phyloP scores from a whole-genome alignment of 2,888 invertebrate genomes.

The Drosophila prostipennis region DNA sequence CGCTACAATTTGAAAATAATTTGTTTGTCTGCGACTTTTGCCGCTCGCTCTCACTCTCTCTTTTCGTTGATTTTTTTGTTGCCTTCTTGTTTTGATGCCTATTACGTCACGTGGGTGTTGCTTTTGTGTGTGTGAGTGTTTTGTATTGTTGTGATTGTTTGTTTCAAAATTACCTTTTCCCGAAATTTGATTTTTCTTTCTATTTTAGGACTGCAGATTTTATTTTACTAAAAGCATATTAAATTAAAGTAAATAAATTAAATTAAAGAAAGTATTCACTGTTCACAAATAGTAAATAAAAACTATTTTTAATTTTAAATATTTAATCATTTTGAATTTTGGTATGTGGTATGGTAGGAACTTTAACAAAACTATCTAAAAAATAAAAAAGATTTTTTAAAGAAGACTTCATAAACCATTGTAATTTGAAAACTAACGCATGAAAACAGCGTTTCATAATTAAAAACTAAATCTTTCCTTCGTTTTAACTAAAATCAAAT shows the following conservation, averaged over 20 bases:
- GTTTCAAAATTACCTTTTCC: constrained; percentile 12
- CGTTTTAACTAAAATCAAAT: constrained; percentile 8
- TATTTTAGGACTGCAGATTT: too few species aligned
- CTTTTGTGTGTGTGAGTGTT: constrained; percentile 11
- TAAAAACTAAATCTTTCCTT: neutral
- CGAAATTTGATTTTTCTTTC: too few species aligned
- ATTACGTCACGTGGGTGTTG: constrained; percentile 67
- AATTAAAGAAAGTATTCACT: too few species aligned
- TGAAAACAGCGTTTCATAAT: neutral
- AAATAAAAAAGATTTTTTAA: too few species aligned
- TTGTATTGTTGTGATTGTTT: constrained; percentile 23
- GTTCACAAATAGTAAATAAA: too few species aligned
- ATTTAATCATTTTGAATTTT: too few species aligned
- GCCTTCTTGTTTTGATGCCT: constrained; percentile 44
- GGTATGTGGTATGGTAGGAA: too few species aligned
- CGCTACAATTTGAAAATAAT: constrained; percentile 68
- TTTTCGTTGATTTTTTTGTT: constrained; percentile 15
- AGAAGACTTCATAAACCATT: too few species aligned
- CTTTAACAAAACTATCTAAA: neutral
- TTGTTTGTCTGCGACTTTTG: constrained; percentile 61
- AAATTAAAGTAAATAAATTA: too few species aligned
- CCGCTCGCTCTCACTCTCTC: constrained; percentile 28
- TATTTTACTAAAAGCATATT: too few species aligned
- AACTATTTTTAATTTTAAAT: too few species aligned
- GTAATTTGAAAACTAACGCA: neutral